These are phyloP conservation scores for Dendrocopos noguchii DNA, from an alignment of 2,113 vertebrate genomes.

Conservation along the genomic window DNA sequence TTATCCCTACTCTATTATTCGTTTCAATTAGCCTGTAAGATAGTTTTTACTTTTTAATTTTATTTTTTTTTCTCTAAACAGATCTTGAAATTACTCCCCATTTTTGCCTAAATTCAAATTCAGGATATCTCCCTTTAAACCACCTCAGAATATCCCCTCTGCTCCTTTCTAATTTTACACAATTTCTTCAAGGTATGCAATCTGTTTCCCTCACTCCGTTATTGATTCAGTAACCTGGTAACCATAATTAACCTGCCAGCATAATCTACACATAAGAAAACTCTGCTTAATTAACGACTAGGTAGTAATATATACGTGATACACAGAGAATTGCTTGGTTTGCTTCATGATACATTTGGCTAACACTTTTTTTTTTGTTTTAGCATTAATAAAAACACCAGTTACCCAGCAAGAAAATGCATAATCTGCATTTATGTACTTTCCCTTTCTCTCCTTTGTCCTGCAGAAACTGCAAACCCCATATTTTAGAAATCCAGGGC, in stretches of 20 bases:
- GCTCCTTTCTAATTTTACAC: background rate
- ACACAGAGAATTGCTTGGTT: background rate
- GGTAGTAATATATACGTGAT: background rate
- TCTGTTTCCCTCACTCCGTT: background rate
- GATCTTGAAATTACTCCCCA: background rate
- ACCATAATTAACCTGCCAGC: conserved; percentile 54
- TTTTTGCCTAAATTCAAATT: background rate
- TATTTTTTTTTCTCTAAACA: background rate
- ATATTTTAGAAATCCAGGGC: background rate
- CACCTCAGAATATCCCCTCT: background rate
- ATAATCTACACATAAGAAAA: conserved; percentile 32
- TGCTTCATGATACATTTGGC: background rate
- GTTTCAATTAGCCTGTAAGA: background rate
- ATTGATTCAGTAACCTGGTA: conserved; percentile 45
- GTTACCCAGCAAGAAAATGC: background rate
- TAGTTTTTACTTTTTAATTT: too few species aligned
- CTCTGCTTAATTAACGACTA: conserved; percentile 30
- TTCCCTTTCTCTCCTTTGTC: background rate
- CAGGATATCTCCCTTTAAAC: background rate
- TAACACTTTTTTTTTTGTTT: background rate
- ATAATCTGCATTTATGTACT: background rate
- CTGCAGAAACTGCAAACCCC: background rate
- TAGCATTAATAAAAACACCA: background rate
- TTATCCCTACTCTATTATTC: background rate
- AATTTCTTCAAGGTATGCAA: background rate